Evolutionary conservation across 2,113 vertebrate species (phyloP).

Genomic region (Formicarius rufipectus): DNA sequence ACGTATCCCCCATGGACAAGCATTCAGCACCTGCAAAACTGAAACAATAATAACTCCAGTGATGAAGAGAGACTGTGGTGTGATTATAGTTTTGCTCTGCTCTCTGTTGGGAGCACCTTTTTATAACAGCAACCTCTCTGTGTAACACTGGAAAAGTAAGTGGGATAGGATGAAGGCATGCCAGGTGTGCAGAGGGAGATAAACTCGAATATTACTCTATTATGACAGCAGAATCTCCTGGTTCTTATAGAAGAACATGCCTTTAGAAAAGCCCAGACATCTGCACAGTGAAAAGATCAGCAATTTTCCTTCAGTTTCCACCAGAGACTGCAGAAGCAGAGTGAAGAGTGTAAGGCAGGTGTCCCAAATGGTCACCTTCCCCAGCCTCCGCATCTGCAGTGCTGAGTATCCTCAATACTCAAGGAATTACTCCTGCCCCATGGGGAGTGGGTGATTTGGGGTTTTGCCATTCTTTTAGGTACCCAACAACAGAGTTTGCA

Average conservation of each 20-base stretch:
- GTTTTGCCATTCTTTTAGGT: not conserved
- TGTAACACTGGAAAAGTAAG: not conserved
- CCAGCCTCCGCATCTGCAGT: not conserved
- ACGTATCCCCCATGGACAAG: not conserved
- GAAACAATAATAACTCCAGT: not conserved
- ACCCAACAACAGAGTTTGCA: not conserved
- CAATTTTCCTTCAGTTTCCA: not conserved
- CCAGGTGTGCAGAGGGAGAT: slow-evolving; percentile 30
- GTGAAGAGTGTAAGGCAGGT: not conserved
- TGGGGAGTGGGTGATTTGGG: accelerated
- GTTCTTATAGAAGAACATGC: not conserved
- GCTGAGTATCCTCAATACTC: not conserved
- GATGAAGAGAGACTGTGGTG: not conserved
- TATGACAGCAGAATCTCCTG: not conserved
- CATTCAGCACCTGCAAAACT: not conserved
- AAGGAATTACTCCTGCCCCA: not conserved
- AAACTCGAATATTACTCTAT: not conserved
- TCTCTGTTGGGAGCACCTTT: not conserved
- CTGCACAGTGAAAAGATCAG: not conserved
- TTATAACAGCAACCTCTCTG: not conserved
- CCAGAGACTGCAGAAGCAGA: not conserved
- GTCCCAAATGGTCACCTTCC: not conserved
- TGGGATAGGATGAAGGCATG: not conserved
- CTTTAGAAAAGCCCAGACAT: not conserved
- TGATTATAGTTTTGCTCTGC: not conserved